A percentile compares a stretch with the other conserved stretches of the same genome.
phyloP scores from a whole-genome alignment of 2,113 vertebrate species.

The Salminus brasiliensis region DNA sequence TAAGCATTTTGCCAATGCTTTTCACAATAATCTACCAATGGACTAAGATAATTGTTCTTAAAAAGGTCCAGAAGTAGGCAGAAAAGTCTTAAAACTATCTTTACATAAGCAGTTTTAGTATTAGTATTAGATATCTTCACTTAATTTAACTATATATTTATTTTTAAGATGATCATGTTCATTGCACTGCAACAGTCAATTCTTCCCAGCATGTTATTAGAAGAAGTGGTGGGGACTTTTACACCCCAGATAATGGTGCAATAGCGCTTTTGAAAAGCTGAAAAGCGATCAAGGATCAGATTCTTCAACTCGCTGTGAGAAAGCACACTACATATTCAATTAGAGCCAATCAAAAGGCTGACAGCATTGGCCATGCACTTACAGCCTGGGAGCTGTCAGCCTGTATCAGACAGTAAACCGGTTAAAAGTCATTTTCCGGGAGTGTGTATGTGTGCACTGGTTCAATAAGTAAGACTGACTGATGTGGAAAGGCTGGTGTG shows the following conservation, averaged over 20 bases:
- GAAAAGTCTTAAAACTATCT: no score
- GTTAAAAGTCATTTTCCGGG: constrained; percentile 7
- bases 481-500: not conserved
- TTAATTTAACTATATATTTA: no score
- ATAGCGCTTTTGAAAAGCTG: constrained; percentile 4
- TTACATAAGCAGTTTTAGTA: no score
- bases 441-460: not conserved
- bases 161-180: no score
- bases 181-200: not conserved
- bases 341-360: constrained; percentile 33
- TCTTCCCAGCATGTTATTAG: not conserved
- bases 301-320: constrained; percentile 20
- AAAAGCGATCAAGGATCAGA: not conserved
- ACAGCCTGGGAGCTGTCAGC: constrained; percentile 19
- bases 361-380: constrained; percentile 22
- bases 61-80: no score
- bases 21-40: no score
- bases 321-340: constrained; percentile 23
- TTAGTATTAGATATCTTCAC: no score
- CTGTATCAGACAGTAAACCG: constrained; percentile 19
- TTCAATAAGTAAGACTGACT: constrained; percentile 12
- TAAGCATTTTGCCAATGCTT: no score
- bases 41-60: no score
- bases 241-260: not conserved
- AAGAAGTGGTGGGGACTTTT: not conserved